Base-by-base conservation (phyloP, 2,888 invertebrate genomes). In the Drosophila fungiperda region DNA sequence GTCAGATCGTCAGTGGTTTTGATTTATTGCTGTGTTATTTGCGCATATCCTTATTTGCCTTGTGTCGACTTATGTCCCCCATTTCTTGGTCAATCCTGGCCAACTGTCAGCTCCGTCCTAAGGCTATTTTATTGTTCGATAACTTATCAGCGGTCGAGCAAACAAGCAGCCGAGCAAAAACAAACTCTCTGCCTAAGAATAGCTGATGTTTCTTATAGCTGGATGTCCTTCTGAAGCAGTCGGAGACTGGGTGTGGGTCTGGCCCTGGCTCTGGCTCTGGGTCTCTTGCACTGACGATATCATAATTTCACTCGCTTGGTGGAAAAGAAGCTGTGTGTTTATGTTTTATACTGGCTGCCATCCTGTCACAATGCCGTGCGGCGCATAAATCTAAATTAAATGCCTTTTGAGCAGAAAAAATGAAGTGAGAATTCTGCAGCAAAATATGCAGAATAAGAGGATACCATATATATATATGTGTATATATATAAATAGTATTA, bases 341-440 rank as follows among this genome's bases (percentile, higher is more conserved):
- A 82, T 89, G 68, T 74, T 89, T 77, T 67, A 67, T 65, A 62
- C 76, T 72, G 55, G 36, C 62, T 69, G 68, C 73, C 71, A 68
- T 57, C 58, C 86, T 88, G 90, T 90, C 87, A 90, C 83, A 88
- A 63, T 83, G 74, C 83, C 77, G 76, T 80, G 78, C 81, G 65
- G 73, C 75, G 77, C 82, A 91, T 90, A 90, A 91, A 90, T 90
- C 91, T 90, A 89, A 90, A 91, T 90, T 91, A 91, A 91, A 90
- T 85, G 83, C 80, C 82, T 73, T 89, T 82, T 82, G 83, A 83
- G 71, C 76, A 64, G 62, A 64, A 69, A 73, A 72, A 54, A 54
- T 29, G 26, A 55, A 61, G 55, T 71, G 60, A 62, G 32, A 32
- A 20, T 26, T 36, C 33, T 17, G 7, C 17, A 29, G 11, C 3